A percentile compares a stretch with the other conserved stretches of the same genome.
Evolutionary conservation across 2,113 vertebrate genomes (phyloP).

Genomic region (Tetrax tetrax): DNA sequence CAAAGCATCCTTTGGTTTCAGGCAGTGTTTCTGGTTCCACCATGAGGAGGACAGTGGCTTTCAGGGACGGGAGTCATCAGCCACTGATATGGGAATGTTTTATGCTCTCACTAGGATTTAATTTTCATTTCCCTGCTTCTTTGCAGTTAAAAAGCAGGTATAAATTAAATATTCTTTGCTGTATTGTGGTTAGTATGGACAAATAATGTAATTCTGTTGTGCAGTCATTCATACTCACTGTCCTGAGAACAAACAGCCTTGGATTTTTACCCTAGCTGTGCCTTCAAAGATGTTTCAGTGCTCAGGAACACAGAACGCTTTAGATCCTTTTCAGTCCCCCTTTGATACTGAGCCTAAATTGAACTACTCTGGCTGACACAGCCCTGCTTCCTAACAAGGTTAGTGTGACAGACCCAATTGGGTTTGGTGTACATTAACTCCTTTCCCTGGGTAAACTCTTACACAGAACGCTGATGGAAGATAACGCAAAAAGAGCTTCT

Average conservation of each 20-base stretch:
- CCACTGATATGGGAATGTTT: background rate
- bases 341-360: background rate
- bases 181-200: background rate
- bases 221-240: background rate
- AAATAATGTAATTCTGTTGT: background rate
- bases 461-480: fast-evolving
- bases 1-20: background rate
- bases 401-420: background rate
- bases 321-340: background rate
- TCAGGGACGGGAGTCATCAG: background rate
- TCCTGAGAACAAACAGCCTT: background rate
- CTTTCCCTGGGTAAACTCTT: background rate
- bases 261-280: background rate
- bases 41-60: background rate
- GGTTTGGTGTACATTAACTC: background rate
- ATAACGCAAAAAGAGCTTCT: background rate
- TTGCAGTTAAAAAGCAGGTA: background rate
- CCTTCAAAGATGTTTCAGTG: background rate
- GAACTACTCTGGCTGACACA: background rate
- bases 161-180: background rate
- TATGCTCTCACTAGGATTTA: background rate
- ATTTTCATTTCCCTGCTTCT: background rate
- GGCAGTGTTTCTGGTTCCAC: background rate
- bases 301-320: background rate
- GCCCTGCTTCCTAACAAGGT: background rate